These are phyloP conservation scores for Muscicapa striata DNA, from an alignment of 2,797 vertebrate genomes.

Conservation along the genomic window DNA sequence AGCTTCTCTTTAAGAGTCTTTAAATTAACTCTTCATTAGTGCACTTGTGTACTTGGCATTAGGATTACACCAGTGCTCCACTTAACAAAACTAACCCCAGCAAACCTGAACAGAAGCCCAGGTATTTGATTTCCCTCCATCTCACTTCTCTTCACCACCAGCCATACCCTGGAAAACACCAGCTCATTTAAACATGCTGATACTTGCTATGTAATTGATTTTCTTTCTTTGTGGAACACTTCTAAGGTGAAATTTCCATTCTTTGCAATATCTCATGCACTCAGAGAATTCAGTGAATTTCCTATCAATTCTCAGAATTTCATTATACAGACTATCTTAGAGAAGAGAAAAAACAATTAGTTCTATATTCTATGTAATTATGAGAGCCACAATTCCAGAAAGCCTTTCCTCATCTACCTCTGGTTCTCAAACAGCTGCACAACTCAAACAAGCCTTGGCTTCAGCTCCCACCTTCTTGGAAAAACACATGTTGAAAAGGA, in stretches of 20 bases:
- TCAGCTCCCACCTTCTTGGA: not conserved
- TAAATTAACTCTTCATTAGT: not conserved
- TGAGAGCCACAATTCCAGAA: not conserved
- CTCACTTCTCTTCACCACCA: not conserved
- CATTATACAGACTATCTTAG: not conserved
- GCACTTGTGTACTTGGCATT: too few relatives aligned
- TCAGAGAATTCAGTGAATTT: not conserved
- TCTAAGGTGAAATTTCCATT: not conserved
- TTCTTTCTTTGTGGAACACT: not conserved
- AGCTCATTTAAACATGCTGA: not conserved
- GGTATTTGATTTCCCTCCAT: not conserved
- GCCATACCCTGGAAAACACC: not conserved
- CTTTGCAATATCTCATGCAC: not conserved
- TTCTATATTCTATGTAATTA: not conserved
- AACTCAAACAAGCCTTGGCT: not conserved
- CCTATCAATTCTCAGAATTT: not conserved
- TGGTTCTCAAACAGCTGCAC: not conserved
- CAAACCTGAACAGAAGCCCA: not conserved
- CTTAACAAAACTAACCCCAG: not conserved
- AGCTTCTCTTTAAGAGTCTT: not conserved
- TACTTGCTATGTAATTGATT: not conserved
- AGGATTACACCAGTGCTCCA: not conserved
- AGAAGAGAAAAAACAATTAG: not conserved
- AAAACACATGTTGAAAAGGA: not conserved
- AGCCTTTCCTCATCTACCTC: not conserved